Evolutionary conservation across 92 coral and sea anemone species (phyloP).

Genomic region (Virgularia gustaviana): DNA sequence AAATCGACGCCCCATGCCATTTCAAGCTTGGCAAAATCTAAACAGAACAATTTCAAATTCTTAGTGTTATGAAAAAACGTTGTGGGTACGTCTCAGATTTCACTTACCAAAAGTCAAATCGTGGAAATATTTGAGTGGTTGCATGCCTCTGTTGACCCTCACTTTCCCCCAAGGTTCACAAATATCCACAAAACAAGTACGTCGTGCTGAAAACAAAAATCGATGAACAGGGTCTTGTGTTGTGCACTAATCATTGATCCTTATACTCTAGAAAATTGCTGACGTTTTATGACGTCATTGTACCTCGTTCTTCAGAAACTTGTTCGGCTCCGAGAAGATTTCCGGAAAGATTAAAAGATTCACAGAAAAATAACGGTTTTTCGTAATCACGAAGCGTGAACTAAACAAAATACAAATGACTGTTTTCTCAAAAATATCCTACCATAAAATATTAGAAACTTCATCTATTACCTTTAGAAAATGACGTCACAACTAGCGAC

Average conservation of each 20-base stretch:
- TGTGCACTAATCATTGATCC: no score
- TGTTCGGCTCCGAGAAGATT: constrained; percentile 92
- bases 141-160: constrained; percentile 69
- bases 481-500: no score
- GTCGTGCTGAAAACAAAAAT: not conserved
- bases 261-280: no score
- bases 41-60: not conserved
- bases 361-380: constrained; percentile 79
- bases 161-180: constrained; percentile 80
- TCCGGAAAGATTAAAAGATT: constrained; percentile 68
- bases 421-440: not conserved
- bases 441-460: not conserved
- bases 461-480: not conserved
- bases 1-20: constrained; percentile 98
- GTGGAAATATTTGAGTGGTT: constrained; percentile 80
- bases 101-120: constrained; percentile 85
- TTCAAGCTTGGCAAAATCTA: constrained; percentile 81
- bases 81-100: not conserved
- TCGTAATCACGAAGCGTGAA: constrained; percentile 85
- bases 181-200: constrained; percentile 53
- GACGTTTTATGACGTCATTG: not conserved
- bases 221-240: not conserved
- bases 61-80: not conserved
- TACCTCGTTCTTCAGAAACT: constrained; percentile 76
- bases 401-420: constrained; percentile 40